A percentile compares a stretch with the other conserved stretches of the same genome.
Conservation (phyloP, 2,113 vertebrate genomes). For the Cathartes aura region DNA sequence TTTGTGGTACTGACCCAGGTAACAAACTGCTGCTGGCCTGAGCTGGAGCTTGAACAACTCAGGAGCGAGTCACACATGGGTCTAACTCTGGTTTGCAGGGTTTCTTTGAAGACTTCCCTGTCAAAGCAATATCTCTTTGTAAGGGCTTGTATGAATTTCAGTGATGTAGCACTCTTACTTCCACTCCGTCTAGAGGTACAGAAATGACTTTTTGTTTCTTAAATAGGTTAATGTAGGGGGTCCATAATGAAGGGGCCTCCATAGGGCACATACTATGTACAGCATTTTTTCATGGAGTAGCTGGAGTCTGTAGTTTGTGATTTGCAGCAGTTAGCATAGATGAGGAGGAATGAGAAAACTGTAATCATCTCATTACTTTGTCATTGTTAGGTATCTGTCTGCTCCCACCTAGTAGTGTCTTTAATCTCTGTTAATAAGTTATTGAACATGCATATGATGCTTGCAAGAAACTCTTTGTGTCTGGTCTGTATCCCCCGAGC, state of each 20-base stretch:
- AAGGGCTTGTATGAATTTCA: background rate
- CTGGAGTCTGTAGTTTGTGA: background rate
- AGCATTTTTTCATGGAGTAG: background rate
- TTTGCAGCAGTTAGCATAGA: background rate
- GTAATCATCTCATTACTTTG: background rate
- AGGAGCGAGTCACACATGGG: fast-evolving
- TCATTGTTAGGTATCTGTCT: background rate
- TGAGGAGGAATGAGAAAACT: background rate
- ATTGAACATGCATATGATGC: background rate
- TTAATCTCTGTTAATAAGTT: background rate
- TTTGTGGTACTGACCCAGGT: background rate
- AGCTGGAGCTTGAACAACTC: background rate
- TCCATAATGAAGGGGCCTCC: background rate
- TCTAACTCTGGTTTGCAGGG: background rate
- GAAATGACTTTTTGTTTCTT: background rate
- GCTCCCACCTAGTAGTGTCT: background rate
- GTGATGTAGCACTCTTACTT: background rate
- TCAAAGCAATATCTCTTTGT: background rate
- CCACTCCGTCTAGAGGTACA: background rate
- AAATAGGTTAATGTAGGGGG: background rate
- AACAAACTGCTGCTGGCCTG: background rate
- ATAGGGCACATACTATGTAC: fast-evolving
- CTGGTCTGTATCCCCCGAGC: background rate
- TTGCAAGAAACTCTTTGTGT: background rate
- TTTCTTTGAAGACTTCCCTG: background rate